These are phyloP conservation scores for Leptodactylus fuscus DNA, from an alignment of 2,113 vertebrate genomes.

Conservation along the genomic window DNA sequence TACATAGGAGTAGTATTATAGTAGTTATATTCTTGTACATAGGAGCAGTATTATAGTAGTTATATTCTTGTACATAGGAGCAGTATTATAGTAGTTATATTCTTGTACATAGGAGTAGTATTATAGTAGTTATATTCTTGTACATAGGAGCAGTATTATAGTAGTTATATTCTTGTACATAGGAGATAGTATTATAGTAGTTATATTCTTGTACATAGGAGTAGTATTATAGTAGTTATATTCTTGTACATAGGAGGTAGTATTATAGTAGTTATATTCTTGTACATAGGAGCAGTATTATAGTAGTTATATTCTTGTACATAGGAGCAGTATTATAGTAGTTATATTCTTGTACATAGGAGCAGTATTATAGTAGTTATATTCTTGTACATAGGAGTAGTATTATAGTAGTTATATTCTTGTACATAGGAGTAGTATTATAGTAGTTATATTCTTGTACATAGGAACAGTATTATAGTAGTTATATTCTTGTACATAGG, in stretches of 20 bases:
- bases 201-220: neutral
- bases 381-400: neutral
- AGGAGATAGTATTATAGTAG: neutral
- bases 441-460: neutral
- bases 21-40: slow-evolving; percentile 2
- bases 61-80: slow-evolving; percentile 10
- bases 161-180: neutral
- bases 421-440: neutral
- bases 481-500: slow-evolving; percentile 2
- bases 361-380: neutral
- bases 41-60: slow-evolving; percentile 7
- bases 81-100: slow-evolving; percentile 27
- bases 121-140: slow-evolving; percentile 21
- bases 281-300: neutral
- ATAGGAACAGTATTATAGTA: neutral
- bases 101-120: neutral
- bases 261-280: slow-evolving; percentile 6
- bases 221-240: slow-evolving; percentile 6
- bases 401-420: slow-evolving; percentile 8
- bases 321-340: neutral
- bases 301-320: neutral
- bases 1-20: neutral
- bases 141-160: neutral
- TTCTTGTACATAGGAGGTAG: neutral
- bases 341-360: slow-evolving; percentile 1